These are phyloP conservation scores for Aphyosemion australe DNA, from an alignment of 2,113 vertebrate species.

Conservation along the genomic window DNA sequence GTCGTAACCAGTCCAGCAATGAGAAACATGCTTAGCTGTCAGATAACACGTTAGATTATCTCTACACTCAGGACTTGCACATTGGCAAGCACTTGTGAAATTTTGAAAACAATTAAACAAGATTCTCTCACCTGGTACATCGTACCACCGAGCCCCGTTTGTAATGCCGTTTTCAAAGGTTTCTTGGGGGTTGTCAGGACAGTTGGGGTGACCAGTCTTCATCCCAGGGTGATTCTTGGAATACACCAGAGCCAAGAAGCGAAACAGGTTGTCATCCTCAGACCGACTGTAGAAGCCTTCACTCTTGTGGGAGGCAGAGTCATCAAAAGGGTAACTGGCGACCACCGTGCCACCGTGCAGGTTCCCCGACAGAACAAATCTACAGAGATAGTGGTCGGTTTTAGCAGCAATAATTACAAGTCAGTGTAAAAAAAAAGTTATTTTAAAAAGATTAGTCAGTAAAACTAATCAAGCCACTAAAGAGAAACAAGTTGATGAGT, in stretches of 20 bases:
- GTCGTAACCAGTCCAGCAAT: too few species aligned
- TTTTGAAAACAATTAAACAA: not conserved
- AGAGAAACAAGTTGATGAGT: not conserved
- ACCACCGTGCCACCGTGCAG: slow-evolving; percentile 95
- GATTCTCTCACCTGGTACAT: slow-evolving; percentile 85
- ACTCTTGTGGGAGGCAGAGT: slow-evolving; percentile 81
- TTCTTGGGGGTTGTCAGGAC: slow-evolving; percentile 77
- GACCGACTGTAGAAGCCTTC: slow-evolving; percentile 87
- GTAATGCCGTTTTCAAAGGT: slow-evolving; percentile 92
- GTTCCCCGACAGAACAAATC: slow-evolving; percentile 95
- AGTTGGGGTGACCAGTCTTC: slow-evolving; percentile 89
- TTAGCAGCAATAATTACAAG: not conserved
- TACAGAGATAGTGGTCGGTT: slow-evolving; percentile 43
- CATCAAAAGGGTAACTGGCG: slow-evolving; percentile 97
- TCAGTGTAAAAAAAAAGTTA: too few species aligned
- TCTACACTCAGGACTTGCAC: too few species aligned
- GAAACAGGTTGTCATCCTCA: slow-evolving; percentile 90
- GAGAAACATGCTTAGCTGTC: too few species aligned
- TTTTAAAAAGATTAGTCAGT: too few species aligned
- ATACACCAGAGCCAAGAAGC: slow-evolving; percentile 87
- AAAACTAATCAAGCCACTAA: too few species aligned
- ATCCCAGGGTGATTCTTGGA: slow-evolving; percentile 90
- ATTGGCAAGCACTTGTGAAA: too few species aligned
- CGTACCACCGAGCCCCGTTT: slow-evolving; percentile 95
- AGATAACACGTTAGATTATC: too few species aligned